Base-by-base conservation (phyloP, 2,888 invertebrate species). In the Acanthosoma haemorrhoidale region DNA sequence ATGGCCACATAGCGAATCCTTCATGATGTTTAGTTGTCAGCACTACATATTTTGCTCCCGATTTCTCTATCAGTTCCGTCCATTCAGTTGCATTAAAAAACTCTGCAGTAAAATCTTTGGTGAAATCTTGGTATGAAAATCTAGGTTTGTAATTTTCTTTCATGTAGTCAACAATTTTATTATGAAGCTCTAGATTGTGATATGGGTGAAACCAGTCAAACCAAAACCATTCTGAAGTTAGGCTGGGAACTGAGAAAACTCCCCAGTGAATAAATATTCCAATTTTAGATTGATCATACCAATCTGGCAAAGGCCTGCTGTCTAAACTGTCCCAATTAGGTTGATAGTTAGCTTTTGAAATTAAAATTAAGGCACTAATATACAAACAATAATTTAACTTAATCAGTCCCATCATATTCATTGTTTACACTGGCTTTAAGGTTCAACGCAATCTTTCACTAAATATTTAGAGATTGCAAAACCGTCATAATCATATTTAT, bases 201-300 rank as follows among this genome's bases (percentile, higher is more conserved):
- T 32, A 11, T 43, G 57, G 21, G 32, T 67, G 83, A 82, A 85
- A 82, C 94, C 93, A 95, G 76, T 88, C 82, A 18, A 80, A 82
- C 96, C 96, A 96, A 79, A 96, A 96, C 96, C 96, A 96, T 82
- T 95, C 96, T 0, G 88, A 87, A 0, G 87, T 87, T 79, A 88
- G 91, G 78, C 92, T 90, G 0, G 94, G 96, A 11, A 96, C 96
- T 0, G 92, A 88, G 78, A 89, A 96, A 0, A 96, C 91, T 1
- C 96, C 96, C 93, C 94, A 96, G 78, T 96, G 96, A 43, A 96
- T 81, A 77, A 96, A 96, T 76, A 96, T 94, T 3, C 96, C 96
- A 74, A 94, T 82, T 82, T 96, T 96, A 0, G 89, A 91, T 68
- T 90, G 84, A 78, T 96, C 95, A 78, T 91, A 96, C 96, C 96